Conservation (phyloP, 2,113 vertebrate genomes). For the Machaerirhynchus nigripectus region DNA sequence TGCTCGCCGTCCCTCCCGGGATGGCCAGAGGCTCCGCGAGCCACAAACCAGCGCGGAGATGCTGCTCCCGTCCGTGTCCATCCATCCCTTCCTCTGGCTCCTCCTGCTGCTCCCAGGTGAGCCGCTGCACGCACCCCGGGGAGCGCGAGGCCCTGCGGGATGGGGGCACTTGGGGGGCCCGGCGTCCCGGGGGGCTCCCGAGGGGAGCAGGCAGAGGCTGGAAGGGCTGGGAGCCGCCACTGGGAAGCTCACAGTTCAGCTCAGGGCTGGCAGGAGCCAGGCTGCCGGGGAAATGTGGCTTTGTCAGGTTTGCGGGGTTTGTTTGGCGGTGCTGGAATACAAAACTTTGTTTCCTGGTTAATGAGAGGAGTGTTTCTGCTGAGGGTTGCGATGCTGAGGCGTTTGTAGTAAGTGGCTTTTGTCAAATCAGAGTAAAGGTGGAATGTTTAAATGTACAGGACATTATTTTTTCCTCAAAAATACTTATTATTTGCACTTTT, state of each 20-base stretch:
- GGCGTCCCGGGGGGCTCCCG: accelerated
- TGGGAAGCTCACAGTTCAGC: not conserved
- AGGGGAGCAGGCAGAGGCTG: accelerated
- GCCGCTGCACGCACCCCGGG: not conserved
- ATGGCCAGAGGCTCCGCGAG: slow-evolving; percentile 60
- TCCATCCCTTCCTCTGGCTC: slow-evolving; percentile 34
- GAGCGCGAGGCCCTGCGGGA: not conserved
- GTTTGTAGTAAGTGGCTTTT: not conserved
- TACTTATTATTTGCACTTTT: not conserved
- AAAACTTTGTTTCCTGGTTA: not conserved
- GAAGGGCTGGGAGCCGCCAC: accelerated
- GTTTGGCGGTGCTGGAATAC: not conserved
- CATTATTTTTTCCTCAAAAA: not conserved
- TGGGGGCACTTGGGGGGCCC: not conserved
- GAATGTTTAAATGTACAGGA: not conserved
- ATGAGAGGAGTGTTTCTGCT: not conserved
- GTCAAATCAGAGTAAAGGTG: not conserved
- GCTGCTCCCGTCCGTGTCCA: not conserved
- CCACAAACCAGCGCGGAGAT: slow-evolving; percentile 23
- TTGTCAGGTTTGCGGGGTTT: not conserved
- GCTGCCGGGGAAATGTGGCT: not conserved
- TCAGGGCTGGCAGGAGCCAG: not conserved
- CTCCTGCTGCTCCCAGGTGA: slow-evolving; percentile 70
- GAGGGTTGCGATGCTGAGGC: not conserved
- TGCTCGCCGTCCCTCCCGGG: slow-evolving; percentile 32